phyloP scores from a whole-genome alignment of 2,113 vertebrate genomes.

The Heterotis niloticus region DNA sequence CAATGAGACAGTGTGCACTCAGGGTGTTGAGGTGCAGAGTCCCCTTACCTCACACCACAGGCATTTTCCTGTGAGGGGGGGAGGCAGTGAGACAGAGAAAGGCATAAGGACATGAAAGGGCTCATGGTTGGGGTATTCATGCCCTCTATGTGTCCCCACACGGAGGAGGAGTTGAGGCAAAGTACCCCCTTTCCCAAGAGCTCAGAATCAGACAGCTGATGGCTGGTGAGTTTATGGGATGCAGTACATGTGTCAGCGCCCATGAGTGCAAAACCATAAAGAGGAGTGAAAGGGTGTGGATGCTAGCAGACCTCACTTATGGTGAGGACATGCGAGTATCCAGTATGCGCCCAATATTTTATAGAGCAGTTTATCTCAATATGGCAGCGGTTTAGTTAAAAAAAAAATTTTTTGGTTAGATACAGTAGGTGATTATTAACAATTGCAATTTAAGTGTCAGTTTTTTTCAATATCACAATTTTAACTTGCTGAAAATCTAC shows the following conservation, averaged over 20 bases:
- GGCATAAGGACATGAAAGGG: conserved; percentile 47
- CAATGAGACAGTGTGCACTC: too few relatives aligned
- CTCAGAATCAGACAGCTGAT: not conserved
- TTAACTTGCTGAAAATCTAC: too few relatives aligned
- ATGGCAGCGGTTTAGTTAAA: too few relatives aligned
- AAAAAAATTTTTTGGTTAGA: too few relatives aligned
- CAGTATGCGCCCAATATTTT: too few relatives aligned
- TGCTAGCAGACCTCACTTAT: too few relatives aligned
- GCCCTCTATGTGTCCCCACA: not conserved
- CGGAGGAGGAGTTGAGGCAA: not conserved
- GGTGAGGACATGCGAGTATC: too few relatives aligned
- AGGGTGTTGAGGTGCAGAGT: not conserved
- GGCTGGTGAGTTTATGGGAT: not conserved
- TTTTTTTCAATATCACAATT: too few relatives aligned
- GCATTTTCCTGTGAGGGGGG: not conserved
- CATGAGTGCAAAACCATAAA: not conserved
- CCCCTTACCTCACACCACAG: conserved; percentile 3
- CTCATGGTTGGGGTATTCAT: conserved; percentile 1
- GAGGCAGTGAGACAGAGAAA: not conserved
- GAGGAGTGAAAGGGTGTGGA: not conserved
- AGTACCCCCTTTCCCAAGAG: not conserved
- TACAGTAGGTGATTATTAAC: too few relatives aligned
- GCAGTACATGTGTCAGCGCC: not conserved
- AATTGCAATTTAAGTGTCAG: too few relatives aligned
- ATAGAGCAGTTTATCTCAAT: too few relatives aligned